These are phyloP conservation scores for Chymomyza fuscimana DNA, from an alignment of 2,888 invertebrate species.

Conservation along the genomic window DNA sequence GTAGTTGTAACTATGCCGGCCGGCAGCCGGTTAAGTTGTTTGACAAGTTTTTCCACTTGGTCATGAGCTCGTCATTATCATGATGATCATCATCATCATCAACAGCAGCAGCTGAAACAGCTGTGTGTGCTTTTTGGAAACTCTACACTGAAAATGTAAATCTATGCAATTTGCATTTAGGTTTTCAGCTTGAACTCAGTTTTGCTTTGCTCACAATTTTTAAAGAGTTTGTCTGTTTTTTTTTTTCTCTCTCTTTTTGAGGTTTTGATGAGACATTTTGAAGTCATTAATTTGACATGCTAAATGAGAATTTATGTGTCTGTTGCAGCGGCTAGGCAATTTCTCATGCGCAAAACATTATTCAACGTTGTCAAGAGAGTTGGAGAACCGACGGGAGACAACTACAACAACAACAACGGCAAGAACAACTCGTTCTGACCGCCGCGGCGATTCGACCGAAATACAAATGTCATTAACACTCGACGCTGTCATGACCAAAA, in stretches of 20 bases:
- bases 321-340: constrained; percentile 57
- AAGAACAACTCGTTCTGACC: constrained; percentile 31
- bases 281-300: constrained; percentile 72
- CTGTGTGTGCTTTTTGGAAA: constrained; percentile 3
- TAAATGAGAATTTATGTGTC: constrained; percentile 74
- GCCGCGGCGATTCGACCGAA: constrained; percentile 8
- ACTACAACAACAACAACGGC: not conserved
- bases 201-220: not conserved
- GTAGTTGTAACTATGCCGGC: constrained; percentile 52
- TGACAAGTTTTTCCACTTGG: constrained; percentile 66
- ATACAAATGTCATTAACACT: constrained; percentile 70
- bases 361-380: constrained; percentile 40
- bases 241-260: not conserved
- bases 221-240: not conserved
- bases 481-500: constrained; percentile 52
- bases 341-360: constrained; percentile 68
- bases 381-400: constrained; percentile 26
- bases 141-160: not conserved
- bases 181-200: constrained; percentile 46
- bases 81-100: not conserved
- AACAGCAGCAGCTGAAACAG: not conserved
- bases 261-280: constrained; percentile 40
- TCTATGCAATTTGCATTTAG: constrained; percentile 32
- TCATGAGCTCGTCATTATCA: constrained; percentile 3
- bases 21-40: constrained; percentile 68